Evolutionary conservation across 2,888 invertebrate genomes (phyloP).

Genomic region (Hirudinaria manillensis): DNA sequence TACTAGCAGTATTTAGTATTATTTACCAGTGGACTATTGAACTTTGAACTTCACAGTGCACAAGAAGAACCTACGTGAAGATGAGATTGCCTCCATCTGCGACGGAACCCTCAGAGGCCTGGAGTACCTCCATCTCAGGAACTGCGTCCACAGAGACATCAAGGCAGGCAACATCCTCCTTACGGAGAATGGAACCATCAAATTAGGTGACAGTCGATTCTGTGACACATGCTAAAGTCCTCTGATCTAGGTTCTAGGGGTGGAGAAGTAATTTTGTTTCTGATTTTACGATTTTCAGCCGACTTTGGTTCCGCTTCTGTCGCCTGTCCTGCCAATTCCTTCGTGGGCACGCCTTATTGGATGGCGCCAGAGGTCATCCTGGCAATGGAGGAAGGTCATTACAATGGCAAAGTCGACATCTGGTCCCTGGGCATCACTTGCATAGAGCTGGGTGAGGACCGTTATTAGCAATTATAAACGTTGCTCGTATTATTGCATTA

Average conservation of each 20-base stretch:
- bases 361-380: constrained; percentile 96
- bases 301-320: constrained; percentile 98
- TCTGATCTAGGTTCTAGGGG: too few species aligned
- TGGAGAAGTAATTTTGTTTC: too few species aligned
- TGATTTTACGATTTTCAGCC: constrained; percentile 60
- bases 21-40: too few species aligned
- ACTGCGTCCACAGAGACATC: constrained; percentile 77
- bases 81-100: constrained; percentile 93
- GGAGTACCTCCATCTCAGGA: constrained; percentile 83
- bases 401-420: constrained; percentile 97
- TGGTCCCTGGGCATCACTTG: constrained; percentile 98
- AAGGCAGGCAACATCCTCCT: constrained; percentile 97
- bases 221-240: background rate
- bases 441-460: constrained; percentile 74
- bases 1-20: too few species aligned
- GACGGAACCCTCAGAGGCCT: constrained; percentile 87
- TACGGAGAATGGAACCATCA: constrained; percentile 92
- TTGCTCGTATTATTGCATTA: too few species aligned
- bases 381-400: constrained; percentile 99
- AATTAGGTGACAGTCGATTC: constrained; percentile 61
- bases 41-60: constrained; percentile 62
- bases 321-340: constrained; percentile 94
- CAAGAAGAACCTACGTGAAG: constrained; percentile 86
- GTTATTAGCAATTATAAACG: background rate
- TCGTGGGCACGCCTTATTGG: constrained; percentile 77